Evolutionary conservation across 1,140 invertebrate genomes (phyloP).

Genomic region (Aphis gossypii): DNA sequence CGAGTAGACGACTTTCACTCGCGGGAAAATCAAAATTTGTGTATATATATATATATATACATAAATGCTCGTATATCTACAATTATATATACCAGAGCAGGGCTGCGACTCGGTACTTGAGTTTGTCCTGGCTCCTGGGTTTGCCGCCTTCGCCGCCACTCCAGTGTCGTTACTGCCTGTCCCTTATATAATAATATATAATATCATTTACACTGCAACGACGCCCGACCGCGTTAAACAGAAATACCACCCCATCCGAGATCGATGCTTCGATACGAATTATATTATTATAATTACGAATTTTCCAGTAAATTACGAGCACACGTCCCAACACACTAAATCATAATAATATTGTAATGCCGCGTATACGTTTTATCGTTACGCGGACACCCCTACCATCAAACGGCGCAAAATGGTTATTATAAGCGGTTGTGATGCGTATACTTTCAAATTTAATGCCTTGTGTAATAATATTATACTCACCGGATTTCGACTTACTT

Average conservation of each 20-base stretch:
- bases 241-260: background rate
- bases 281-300: background rate
- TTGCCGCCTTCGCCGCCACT: background rate
- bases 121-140: background rate
- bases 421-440: background rate
- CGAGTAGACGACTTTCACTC: background rate
- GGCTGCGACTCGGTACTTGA: background rate
- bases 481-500: background rate
- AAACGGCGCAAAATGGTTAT: background rate
- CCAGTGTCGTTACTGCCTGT: background rate
- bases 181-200: background rate
- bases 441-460: background rate
- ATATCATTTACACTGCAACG: background rate
- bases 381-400: background rate
- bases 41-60: background rate
- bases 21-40: background rate
- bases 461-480: background rate
- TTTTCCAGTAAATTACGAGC: background rate
- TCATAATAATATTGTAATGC: constrained; percentile 15
- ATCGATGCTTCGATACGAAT: constrained; percentile 17
- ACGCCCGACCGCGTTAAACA: background rate
- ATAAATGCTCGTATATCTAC: background rate
- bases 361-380: background rate
- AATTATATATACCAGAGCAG: background rate
- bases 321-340: background rate